Conservation (phyloP, 2,113 vertebrate species). For the Aegithalos caudatus region DNA sequence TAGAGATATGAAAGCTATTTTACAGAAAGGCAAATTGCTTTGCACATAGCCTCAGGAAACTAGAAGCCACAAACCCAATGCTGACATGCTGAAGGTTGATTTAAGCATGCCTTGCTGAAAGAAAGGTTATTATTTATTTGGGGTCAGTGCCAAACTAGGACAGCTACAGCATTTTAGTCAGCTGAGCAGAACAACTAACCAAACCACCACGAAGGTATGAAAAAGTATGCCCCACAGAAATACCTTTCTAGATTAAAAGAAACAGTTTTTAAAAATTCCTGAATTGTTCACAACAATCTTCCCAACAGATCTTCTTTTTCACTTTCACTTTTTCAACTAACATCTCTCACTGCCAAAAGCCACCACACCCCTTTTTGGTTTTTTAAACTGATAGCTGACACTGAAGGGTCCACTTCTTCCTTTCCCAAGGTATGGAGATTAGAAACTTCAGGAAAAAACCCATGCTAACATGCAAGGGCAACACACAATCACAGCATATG, state of each 20-base stretch:
- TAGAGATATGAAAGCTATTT: not conserved
- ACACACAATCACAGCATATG: accelerated
- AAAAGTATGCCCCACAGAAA: not conserved
- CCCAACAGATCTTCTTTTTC: not conserved
- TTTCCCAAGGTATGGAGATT: not conserved
- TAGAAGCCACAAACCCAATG: not conserved
- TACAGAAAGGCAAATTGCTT: not conserved
- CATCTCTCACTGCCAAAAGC: not conserved
- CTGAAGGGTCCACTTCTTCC: not conserved
- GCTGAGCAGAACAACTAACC: not conserved
- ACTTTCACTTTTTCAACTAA: not conserved
- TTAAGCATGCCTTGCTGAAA: not conserved
- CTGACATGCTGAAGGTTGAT: not conserved
- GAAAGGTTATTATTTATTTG: not conserved
- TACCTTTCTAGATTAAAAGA: not conserved
- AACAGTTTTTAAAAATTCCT: not conserved
- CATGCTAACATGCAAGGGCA: accelerated
- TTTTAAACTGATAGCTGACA: not conserved
- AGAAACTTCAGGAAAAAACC: not conserved
- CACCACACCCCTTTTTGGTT: not conserved
- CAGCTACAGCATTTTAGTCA: not conserved
- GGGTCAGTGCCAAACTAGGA: not conserved
- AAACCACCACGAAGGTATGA: not conserved
- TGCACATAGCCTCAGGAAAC: not conserved
- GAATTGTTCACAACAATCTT: not conserved